phyloP scores from a whole-genome alignment of 1,140 invertebrate genomes.

The Drosophila miranda region DNA sequence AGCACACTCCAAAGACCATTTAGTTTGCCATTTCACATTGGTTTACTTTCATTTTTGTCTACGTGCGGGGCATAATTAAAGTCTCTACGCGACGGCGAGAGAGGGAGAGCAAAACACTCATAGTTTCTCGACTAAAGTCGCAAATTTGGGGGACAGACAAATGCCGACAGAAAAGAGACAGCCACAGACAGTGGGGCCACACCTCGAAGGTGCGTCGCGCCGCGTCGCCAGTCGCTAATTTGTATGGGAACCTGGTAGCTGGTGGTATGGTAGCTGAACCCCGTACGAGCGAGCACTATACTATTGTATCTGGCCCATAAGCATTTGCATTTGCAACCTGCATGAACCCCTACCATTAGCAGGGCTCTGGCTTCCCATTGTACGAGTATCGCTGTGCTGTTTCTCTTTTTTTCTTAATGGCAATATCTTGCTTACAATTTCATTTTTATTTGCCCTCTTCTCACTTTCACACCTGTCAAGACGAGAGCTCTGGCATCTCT shows the following conservation, averaged over 20 bases:
- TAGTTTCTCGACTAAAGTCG: conserved; percentile 64
- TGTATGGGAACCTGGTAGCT: conserved; percentile 48
- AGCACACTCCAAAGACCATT: conserved; percentile 21
- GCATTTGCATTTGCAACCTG: conserved; percentile 38
- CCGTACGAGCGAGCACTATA: background rate
- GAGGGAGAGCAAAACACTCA: conserved; percentile 26
- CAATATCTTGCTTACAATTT: conserved; percentile 55
- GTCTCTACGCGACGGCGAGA: conserved; percentile 26
- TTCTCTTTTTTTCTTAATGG: conserved; percentile 17
- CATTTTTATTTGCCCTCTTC: conserved; percentile 40
- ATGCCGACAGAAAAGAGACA: background rate
- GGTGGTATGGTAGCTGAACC: conserved; percentile 14
- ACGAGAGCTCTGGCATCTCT: conserved; percentile 12
- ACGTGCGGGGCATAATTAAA: conserved; percentile 74
- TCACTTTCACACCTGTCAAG: conserved; percentile 47
- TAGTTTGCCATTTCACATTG: conserved; percentile 71
- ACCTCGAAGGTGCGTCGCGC: conserved; percentile 58
- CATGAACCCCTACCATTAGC: conserved; percentile 38
- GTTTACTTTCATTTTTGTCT: conserved; percentile 77
- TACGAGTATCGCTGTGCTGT: background rate
- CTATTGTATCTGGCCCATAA: background rate
- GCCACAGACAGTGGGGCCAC: conserved; percentile 13
- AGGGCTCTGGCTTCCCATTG: conserved; percentile 10
- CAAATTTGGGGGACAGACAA: conserved; percentile 45
- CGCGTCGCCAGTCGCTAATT: conserved; percentile 61